phyloP scores from a whole-genome alignment of 2,113 vertebrate genomes.

The Henicopernis longicauda region DNA sequence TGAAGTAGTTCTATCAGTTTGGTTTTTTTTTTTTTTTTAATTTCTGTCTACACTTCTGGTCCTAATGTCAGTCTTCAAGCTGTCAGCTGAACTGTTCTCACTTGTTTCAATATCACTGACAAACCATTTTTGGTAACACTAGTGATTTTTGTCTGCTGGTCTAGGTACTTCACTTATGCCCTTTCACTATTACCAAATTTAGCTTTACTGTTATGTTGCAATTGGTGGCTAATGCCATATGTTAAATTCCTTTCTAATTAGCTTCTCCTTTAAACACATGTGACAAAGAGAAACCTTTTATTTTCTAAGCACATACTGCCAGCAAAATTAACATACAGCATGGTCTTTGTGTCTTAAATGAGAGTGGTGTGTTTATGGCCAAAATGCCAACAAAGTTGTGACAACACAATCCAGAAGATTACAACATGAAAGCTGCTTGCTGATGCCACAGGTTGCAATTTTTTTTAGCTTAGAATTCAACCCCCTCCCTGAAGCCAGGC shows the following conservation, averaged over 20 bases:
- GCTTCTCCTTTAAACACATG: not conserved
- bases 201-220: not conserved
- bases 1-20: not conserved
- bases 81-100: not conserved
- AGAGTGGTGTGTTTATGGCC: not conserved
- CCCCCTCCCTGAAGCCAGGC: fast-evolving
- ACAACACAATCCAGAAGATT: not conserved
- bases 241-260: not conserved
- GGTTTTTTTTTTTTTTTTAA: not conserved
- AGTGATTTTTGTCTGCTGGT: not conserved
- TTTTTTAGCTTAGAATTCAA: not conserved
- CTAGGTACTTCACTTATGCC: not conserved
- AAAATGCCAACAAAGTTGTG: not conserved
- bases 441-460: not conserved
- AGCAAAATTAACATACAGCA: not conserved
- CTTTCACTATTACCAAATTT: not conserved
- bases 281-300: not conserved
- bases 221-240: not conserved
- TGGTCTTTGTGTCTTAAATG: not conserved
- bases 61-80: not conserved
- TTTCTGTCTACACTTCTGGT: not conserved
- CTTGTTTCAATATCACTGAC: not conserved
- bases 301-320: not conserved
- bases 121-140: not conserved
- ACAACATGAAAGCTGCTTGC: not conserved